phyloP scores from a whole-genome alignment of 2,888 invertebrate genomes.

The Acleris holmiana region DNA sequence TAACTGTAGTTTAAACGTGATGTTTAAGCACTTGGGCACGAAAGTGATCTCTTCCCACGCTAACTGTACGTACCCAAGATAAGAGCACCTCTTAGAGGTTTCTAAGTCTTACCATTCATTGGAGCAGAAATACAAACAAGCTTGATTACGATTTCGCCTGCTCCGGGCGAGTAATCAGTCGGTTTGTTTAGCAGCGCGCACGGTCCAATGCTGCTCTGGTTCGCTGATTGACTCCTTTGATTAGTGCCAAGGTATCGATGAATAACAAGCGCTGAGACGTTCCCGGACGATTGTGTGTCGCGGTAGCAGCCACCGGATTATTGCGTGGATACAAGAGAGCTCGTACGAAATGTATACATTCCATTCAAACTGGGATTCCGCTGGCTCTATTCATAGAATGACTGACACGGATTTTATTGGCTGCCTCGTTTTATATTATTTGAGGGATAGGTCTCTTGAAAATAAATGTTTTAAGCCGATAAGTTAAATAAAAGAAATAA shows the following conservation, averaged over 20 bases:
- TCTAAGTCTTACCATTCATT: slow-evolving; percentile 26
- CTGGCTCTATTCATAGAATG: slow-evolving; percentile 22
- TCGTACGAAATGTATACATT: slow-evolving; percentile 9
- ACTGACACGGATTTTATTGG: slow-evolving; percentile 6
- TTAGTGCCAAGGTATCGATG: slow-evolving; percentile 52
- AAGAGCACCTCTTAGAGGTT: slow-evolving; percentile 17
- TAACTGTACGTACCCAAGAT: neutral
- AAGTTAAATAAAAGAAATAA: too few species aligned
- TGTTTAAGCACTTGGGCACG: neutral
- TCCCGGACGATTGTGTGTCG: slow-evolving; percentile 4
- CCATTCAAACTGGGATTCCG: slow-evolving; percentile 8
- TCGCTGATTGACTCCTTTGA: slow-evolving; percentile 57
- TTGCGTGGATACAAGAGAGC: slow-evolving; percentile 14
- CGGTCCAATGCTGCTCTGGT: slow-evolving; percentile 46
- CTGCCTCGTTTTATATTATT: slow-evolving; percentile 16
- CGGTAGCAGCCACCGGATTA: slow-evolving; percentile 12
- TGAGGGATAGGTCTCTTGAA: neutral
- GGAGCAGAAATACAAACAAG: slow-evolving; percentile 37
- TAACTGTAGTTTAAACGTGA: too few species aligned
- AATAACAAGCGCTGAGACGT: slow-evolving; percentile 46
- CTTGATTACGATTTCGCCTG: slow-evolving; percentile 37
- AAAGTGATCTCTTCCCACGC: neutral
- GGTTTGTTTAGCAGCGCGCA: slow-evolving; percentile 54
- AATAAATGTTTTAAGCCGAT: too few species aligned
- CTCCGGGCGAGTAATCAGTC: slow-evolving; percentile 53